Evolutionary conservation across 2,888 invertebrate genomes (phyloP).

Genomic region (Gortyna flavago): DNA sequence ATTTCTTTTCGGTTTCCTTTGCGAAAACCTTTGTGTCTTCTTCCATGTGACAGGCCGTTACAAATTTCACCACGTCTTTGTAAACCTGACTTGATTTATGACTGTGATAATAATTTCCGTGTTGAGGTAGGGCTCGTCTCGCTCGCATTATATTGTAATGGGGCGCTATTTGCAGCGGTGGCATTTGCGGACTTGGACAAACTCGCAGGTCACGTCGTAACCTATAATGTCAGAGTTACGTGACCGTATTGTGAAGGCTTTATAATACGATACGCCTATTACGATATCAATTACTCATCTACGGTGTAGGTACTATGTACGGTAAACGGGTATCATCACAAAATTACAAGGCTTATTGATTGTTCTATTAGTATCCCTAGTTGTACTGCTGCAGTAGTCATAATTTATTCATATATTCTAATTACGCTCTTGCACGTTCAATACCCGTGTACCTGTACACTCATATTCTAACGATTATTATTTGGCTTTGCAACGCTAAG

Average conservation of each 20-base stretch:
- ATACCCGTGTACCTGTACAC: neutral
- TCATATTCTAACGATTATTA: constrained; percentile 30
- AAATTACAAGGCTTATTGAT: constrained; percentile 23
- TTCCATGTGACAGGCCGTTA: constrained; percentile 64
- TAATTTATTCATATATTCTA: constrained; percentile 29
- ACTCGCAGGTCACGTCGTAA: constrained; percentile 71
- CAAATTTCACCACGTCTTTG: constrained; percentile 77
- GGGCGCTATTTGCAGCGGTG: constrained; percentile 74
- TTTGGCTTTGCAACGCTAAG: constrained; percentile 34
- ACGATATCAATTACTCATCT: constrained; percentile 41
- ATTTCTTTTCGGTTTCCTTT: constrained; percentile 25
- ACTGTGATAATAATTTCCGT: constrained; percentile 83
- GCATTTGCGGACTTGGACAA: constrained; percentile 73
- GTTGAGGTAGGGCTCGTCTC: constrained; percentile 84
- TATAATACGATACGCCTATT: constrained; percentile 27
- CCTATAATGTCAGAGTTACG: constrained; percentile 68
- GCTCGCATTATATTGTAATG: constrained; percentile 75
- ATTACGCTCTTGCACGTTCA: constrained; percentile 4
- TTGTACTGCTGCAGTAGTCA: neutral
- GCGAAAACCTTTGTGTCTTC: constrained; percentile 43
- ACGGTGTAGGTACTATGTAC: constrained; percentile 3
- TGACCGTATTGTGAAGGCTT: constrained; percentile 57
- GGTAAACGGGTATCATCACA: constrained; percentile 11
- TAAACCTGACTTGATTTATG: constrained; percentile 79
- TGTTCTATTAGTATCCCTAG: constrained; percentile 11